These are phyloP conservation scores for Lampris megalopsis DNA, from an alignment of 2,113 vertebrate species.

Conservation along the genomic window DNA sequence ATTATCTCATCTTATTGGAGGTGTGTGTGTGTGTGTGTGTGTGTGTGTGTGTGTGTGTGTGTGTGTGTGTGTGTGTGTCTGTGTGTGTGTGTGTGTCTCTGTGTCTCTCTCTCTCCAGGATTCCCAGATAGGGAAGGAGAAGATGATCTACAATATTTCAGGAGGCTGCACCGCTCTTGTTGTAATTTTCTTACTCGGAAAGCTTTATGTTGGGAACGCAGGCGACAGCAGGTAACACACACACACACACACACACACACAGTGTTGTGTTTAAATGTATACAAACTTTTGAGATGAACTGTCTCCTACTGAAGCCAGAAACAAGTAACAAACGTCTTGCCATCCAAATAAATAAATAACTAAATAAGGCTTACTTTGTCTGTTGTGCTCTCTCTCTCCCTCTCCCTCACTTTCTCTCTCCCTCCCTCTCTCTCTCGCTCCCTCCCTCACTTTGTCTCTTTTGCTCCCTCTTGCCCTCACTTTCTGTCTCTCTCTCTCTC, in stretches of 20 bases:
- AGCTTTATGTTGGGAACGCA: slow-evolving; percentile 95
- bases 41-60: slow-evolving; percentile 26
- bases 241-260: background rate
- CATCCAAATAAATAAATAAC: slow-evolving; percentile 21
- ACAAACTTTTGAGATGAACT: background rate
- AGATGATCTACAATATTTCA: slow-evolving; percentile 88
- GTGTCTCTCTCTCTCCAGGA: slow-evolving; percentile 80
- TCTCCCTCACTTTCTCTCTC: slow-evolving; percentile 27
- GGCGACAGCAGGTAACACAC: slow-evolving; percentile 93
- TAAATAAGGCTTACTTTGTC: slow-evolving; percentile 41
- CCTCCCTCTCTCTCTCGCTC: slow-evolving; percentile 20
- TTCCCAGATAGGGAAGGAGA: slow-evolving; percentile 92
- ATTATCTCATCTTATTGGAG: slow-evolving; percentile 7
- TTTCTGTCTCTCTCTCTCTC: slow-evolving; percentile 13
- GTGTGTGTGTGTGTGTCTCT: slow-evolving; percentile 22
- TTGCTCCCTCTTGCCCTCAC: slow-evolving; percentile 1
- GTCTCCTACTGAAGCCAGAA: slow-evolving; percentile 15
- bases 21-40: slow-evolving; percentile 6
- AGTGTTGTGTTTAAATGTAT: too few species aligned
- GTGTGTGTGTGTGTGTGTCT: slow-evolving; percentile 3
- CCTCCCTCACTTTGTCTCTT: slow-evolving; percentile 48
- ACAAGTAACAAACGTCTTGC: background rate
- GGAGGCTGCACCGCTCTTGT: slow-evolving; percentile 95
- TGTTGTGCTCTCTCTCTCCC: slow-evolving; percentile 14
- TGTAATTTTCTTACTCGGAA: slow-evolving; percentile 89